Percentiles rank a stretch among this genome's conserved stretches.
Evolutionary conservation across 2,888 invertebrate genomes (phyloP).

Genomic region (Neoaliturus tenellus): DNA sequence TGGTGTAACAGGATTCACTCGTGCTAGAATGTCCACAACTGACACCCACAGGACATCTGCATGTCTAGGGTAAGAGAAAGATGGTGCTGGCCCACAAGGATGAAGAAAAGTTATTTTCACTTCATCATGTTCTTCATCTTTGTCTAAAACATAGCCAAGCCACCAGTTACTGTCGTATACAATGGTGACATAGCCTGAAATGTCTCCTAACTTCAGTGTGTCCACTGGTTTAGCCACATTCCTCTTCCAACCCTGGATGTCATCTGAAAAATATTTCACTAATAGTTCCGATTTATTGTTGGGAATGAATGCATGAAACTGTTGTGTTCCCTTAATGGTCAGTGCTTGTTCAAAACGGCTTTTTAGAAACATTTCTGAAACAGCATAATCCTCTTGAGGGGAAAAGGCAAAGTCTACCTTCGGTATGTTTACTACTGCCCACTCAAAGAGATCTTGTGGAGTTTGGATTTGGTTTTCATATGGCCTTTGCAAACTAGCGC

Average conservation of each 20-base stretch:
- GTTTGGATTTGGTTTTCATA: not conserved
- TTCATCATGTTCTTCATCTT: not conserved
- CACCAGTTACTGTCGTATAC: slow-evolving; percentile 7
- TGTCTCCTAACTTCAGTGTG: not conserved
- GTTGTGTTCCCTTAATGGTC: slow-evolving; percentile 18
- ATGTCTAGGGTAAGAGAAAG: not conserved
- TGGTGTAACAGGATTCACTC: slow-evolving; percentile 13
- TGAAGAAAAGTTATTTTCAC: slow-evolving; percentile 27
- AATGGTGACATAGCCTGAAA: slow-evolving; percentile 8
- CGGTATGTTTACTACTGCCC: slow-evolving; percentile 7
- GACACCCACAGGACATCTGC: slow-evolving; percentile 8
- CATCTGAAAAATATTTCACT: not conserved
- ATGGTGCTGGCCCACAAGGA: not conserved
- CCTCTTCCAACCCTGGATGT: not conserved
- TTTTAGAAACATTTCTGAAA: not conserved
- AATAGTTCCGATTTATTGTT: not conserved
- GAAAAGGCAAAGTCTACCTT: not conserved
- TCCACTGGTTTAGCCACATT: not conserved
- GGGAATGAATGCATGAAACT: slow-evolving; percentile 14
- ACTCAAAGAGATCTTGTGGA: slow-evolving; percentile 24
- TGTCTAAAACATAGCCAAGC: not conserved
- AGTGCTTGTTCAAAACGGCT: not conserved
- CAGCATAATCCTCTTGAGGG: not conserved
- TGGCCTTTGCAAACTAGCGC: slow-evolving; percentile 58
- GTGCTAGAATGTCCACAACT: not conserved